Base-by-base conservation (phyloP, 1,140 invertebrate genomes). In the Pogonus chalceus region DNA sequence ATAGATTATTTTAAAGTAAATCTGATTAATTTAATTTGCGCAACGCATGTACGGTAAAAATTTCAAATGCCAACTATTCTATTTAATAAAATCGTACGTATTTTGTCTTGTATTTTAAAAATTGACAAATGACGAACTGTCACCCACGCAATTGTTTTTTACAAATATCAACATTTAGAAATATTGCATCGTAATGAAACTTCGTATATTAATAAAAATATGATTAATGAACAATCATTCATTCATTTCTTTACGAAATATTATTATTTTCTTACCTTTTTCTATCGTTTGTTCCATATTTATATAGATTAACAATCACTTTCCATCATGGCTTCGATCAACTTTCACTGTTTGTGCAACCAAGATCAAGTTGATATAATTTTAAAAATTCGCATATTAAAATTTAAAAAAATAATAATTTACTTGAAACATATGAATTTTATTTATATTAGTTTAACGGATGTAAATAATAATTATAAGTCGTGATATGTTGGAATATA, bases 321-420 rank as follows among this genome's bases (percentile, higher is more conserved):
- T 12, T 9, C 18, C 37, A 43, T 18, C 18, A 43, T 43, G 37
- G 37, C 37, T 43, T 43, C 37, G 3, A 12, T 18, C 18, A 31
- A 43, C 37, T 43, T 43, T 43, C 37, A 18, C 37, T 43, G 37
- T 43, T 12, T 43, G 37, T 18, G 3, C 3, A 4, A 43, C 18
- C 37, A 43, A 9, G 37, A 43, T 16, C 37, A 31, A 7, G 4
- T 31, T 7, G 26, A 31, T 31, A 31, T 31, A 31, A 35, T 35
- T 18, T 51, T 3, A 63, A 61, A 56, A 83, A 82, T 79, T 77
- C 75, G 18, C 18, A 9, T 43, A 43, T 9, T 2, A 84, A 80
- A 12, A 43, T 18, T 12, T 18, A 12, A 43, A 43, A 43, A 43
- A 10, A 18, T 43, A 43, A 14, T 7, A n/a, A n/a, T n/a, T n/a